Evolutionary conservation across 30 jellyfish, hydroid and myxozoan species (phyloP).

Genomic region (Aurelia aurita complex sp. Pacific): DNA sequence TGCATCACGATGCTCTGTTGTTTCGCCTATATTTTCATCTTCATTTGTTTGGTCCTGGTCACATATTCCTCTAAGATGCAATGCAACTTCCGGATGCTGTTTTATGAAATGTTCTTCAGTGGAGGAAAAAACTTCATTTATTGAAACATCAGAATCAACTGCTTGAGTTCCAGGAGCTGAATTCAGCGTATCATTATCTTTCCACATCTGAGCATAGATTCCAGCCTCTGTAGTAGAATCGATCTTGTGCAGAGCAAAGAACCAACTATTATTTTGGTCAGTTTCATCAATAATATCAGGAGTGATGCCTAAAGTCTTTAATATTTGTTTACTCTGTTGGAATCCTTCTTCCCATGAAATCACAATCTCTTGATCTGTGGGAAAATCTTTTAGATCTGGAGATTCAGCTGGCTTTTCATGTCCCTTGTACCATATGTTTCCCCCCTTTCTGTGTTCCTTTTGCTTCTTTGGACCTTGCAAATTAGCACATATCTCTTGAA

Average conservation of each 20-base stretch:
- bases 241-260: slow-evolving; percentile 11
- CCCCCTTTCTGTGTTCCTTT: slow-evolving; percentile 11
- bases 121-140: neutral
- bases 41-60: slow-evolving; percentile 11
- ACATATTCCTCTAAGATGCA: neutral
- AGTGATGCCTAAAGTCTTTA: neutral
- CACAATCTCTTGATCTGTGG: slow-evolving; percentile 21
- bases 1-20: neutral
- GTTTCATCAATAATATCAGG: slow-evolving; percentile 6
- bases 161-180: neutral
- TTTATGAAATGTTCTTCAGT: neutral
- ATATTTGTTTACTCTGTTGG: neutral
- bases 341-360: slow-evolving; percentile 12
- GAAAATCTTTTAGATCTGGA: slow-evolving; percentile 3
- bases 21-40: neutral
- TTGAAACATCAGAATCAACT: neutral
- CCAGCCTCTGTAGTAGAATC: neutral
- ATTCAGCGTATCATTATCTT: neutral
- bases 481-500: slow-evolving; percentile 13
- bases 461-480: slow-evolving; percentile 9
- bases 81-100: neutral
- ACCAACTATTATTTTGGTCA: slow-evolving; percentile 11
- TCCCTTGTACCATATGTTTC: neutral
- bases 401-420: slow-evolving; percentile 20
- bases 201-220: neutral